phyloP scores from a whole-genome alignment of 2,113 vertebrate genomes.

The Hippocampus zosterae region DNA sequence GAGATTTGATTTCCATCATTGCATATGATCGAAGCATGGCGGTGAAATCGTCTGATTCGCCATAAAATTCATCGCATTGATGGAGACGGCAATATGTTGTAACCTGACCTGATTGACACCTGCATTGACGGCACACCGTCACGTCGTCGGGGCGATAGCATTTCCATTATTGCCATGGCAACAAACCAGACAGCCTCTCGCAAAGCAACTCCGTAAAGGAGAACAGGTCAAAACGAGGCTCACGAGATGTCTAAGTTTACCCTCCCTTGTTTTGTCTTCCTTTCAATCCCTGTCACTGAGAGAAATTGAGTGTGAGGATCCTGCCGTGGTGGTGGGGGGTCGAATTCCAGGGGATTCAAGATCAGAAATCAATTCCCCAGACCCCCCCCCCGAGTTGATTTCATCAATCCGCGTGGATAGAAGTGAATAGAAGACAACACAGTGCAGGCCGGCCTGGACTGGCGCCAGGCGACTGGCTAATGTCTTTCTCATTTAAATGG shows the following conservation, averaged over 20 bases:
- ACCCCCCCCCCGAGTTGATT: slow-evolving; percentile 64
- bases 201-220: background rate
- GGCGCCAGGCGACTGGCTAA: slow-evolving; percentile 33
- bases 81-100: background rate
- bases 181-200: background rate
- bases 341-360: background rate
- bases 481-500: background rate
- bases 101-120: background rate
- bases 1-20: no score
- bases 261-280: background rate
- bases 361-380: slow-evolving; percentile 67
- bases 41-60: no score
- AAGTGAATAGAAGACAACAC: slow-evolving; percentile 51
- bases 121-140: no score
- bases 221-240: background rate
- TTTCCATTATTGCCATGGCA: background rate
- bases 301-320: background rate
- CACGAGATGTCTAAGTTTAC: background rate
- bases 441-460: slow-evolving; percentile 37
- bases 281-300: background rate
- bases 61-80: no score
- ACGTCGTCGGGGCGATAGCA: background rate
- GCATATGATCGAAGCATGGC: no score
- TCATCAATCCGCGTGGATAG: slow-evolving; percentile 69
- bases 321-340: background rate